Percentiles rank a stretch among this genome's conserved stretches.
phyloP scores from a whole-genome alignment of 2,797 vertebrate species.

The Cephalopachus bancanus region DNA sequence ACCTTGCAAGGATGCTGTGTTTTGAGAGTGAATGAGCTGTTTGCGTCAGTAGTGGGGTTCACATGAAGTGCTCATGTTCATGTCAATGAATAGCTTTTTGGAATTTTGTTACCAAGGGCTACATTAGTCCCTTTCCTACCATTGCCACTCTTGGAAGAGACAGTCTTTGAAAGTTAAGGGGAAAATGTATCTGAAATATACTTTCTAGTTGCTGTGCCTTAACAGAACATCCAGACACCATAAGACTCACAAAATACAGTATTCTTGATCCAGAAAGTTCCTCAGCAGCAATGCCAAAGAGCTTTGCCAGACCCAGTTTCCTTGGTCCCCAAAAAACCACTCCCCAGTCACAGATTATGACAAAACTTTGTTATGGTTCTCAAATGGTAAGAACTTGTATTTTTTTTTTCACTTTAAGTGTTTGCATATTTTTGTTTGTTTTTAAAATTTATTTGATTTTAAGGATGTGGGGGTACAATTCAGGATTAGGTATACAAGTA shows the following conservation, averaged over 20 bases:
- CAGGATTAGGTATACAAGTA: too few species aligned
- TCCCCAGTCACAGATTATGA: not conserved
- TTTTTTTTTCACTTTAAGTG: too few species aligned
- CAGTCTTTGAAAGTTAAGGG: not conserved
- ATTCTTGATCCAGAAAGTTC: slow-evolving; percentile 41
- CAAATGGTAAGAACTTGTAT: not conserved
- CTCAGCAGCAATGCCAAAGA: not conserved
- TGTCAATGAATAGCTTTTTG: not conserved
- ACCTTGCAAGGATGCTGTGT: not conserved
- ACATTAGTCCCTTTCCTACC: not conserved
- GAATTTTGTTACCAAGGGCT: not conserved
- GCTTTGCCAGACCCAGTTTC: not conserved
- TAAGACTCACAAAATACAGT: not conserved
- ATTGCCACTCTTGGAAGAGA: slow-evolving; percentile 38
- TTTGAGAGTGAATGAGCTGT: accelerated
- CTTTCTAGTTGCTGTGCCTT: not conserved
- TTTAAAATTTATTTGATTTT: too few species aligned
- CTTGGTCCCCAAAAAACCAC: not conserved
- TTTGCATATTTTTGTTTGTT: too few species aligned
- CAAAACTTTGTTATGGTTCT: not conserved
- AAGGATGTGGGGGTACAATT: too few species aligned
- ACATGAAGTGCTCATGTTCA: not conserved
- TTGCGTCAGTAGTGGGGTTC: not conserved
- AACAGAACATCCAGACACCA: not conserved
- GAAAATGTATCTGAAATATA: not conserved